Conservation (phyloP, 2,113 vertebrate species). For the Penelope pileata region DNA sequence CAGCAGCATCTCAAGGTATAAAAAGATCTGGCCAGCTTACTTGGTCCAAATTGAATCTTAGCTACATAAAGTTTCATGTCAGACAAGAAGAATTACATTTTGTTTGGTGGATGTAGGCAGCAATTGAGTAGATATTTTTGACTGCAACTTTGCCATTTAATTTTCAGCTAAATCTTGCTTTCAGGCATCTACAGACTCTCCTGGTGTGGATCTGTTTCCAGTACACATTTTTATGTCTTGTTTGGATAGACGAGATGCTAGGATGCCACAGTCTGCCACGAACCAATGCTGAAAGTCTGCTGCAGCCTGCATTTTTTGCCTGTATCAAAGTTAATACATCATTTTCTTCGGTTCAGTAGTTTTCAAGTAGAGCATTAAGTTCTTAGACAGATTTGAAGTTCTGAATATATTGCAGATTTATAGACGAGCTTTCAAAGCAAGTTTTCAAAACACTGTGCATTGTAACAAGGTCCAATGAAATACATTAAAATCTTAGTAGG, state of each 20-base stretch:
- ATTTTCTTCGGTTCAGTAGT: constrained; percentile 2
- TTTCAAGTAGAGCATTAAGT: constrained; percentile 19
- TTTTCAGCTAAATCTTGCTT: neutral
- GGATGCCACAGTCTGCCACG: neutral
- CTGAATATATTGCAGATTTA: constrained; percentile 1
- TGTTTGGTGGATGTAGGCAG: neutral
- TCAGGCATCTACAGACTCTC: neutral
- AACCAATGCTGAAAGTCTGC: neutral
- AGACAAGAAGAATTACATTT: neutral
- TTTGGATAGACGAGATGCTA: neutral
- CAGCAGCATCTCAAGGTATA: fast-evolving
- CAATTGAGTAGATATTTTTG: neutral
- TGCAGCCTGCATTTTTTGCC: neutral
- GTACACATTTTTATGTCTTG: neutral
- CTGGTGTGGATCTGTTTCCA: neutral
- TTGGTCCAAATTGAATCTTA: neutral
- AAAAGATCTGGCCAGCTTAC: neutral
- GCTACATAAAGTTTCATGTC: neutral
- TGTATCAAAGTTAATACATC: neutral
- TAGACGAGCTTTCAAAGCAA: neutral
- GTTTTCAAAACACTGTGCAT: neutral
- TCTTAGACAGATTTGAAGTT: neutral
- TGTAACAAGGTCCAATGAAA: neutral
- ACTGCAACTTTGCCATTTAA: neutral
- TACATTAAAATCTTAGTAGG: neutral